Conservation (phyloP, 2,888 invertebrate genomes). For the Lasioglossum lativentre region DNA sequence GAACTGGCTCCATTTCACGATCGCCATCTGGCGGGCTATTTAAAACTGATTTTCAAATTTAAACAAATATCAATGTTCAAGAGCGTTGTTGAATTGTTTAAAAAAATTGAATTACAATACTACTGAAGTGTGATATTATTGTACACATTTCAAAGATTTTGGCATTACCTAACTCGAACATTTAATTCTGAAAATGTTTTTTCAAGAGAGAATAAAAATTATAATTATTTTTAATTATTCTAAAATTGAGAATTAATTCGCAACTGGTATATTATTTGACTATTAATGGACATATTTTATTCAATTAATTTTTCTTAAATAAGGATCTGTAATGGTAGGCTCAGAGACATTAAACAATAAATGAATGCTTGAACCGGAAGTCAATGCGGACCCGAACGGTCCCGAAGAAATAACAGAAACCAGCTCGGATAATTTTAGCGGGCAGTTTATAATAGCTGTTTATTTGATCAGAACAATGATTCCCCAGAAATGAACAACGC, state of each 20-base stretch:
- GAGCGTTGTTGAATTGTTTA: not conserved
- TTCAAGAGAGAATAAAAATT: not conserved
- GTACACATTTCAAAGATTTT: not conserved
- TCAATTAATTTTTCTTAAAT: not conserved
- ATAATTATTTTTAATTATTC: too few species aligned
- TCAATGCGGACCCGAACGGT: not conserved
- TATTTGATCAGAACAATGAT: conserved; percentile 1
- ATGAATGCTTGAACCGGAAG: not conserved
- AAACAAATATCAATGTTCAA: not conserved
- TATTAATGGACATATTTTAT: not conserved
- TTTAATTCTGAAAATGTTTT: not conserved
- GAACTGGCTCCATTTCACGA: not conserved
- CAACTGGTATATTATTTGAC: not conserved
- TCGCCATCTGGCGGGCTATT: conserved; percentile 21
- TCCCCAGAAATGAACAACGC: conserved; percentile 3
- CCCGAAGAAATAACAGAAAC: not conserved
- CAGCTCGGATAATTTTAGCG: not conserved
- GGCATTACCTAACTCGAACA: not conserved
- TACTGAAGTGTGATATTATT: not conserved
- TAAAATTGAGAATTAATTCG: not conserved
- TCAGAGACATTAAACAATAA: not conserved
- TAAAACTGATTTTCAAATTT: conserved; percentile 26
- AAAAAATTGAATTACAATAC: not conserved
- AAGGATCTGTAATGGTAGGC: not conserved
- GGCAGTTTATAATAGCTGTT: not conserved